Percentiles rank a stretch among this genome's conserved stretches.
phyloP scores from a whole-genome alignment of 2,797 vertebrate species.

The Muraenolepis orangiensis region DNA sequence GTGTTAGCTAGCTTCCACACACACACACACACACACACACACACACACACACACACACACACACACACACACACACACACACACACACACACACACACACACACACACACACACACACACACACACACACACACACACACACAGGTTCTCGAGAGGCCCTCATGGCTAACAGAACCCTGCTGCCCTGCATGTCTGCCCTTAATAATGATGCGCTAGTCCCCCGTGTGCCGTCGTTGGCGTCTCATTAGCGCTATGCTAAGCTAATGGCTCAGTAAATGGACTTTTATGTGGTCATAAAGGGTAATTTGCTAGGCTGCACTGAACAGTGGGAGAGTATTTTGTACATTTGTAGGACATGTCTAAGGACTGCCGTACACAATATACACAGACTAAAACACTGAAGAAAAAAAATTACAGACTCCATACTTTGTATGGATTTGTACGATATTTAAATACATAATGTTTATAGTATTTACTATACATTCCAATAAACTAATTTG shows the following conservation, averaged over 20 bases:
- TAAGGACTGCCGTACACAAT: conserved; percentile 31
- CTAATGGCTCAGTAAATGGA: conserved; percentile 73
- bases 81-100: too few relatives aligned
- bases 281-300: conserved; percentile 70
- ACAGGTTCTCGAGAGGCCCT: not conserved
- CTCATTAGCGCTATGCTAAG: conserved; percentile 70
- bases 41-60: too few relatives aligned
- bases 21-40: too few relatives aligned
- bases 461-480: not conserved
- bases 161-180: not conserved
- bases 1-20: not conserved
- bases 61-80: too few relatives aligned
- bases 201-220: conserved; percentile 37
- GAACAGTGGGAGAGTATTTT: conserved; percentile 46
- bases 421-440: not conserved
- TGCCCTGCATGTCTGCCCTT: not conserved
- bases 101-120: too few relatives aligned
- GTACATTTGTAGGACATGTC: conserved; percentile 55
- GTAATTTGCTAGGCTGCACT: conserved; percentile 54
- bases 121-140: not conserved
- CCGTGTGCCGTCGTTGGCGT: conserved; percentile 50
- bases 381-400: not conserved
- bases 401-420: not conserved
- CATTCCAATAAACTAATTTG: not conserved
- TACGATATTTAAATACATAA: not conserved